Evolutionary conservation across 2,113 vertebrate species (phyloP), one percentile per base, ranked within the genome.

Genomic region (Boulengeromyrus knoepffleri): DNA sequence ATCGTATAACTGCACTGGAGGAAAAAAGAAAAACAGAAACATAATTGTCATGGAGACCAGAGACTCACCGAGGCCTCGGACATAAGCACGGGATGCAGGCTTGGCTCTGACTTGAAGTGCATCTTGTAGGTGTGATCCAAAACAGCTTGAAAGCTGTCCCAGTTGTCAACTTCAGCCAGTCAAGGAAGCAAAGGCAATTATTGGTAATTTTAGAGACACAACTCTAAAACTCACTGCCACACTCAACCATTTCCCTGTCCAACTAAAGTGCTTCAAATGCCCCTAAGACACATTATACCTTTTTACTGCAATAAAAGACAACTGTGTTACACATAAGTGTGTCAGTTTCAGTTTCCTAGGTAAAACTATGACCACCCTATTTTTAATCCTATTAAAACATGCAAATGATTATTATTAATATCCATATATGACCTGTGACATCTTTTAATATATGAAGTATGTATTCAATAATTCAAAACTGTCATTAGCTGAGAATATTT

Each of bases 131-230:
- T 99, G 93, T 99, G 98, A 94, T 99, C 98, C 95, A 99, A 92
- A 94, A 99, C 99, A 89, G 97, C 98, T 93, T 99, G 98, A 94
- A 99, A 99, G 94, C 99, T 99, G 74, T 99, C 98, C 99, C 98
- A 99, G 92, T 99, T 98, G 95, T 99, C 98, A 96, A 99, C 98
- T 99, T 91, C 6, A 95, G 15, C 95, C 92, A 13, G 91, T 91
- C 27, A 93, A 83, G 56, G 88, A 56, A n/a, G 85, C 47, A n/a
- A 90, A 24, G 87, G 17, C 27, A 52, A 47, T 27, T 52, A 52
- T 36, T n/a, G 12, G 49, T 0, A 52, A 90, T 27, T 36, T 87
- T 89, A 47, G 13, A 24, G 4, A 24, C 12, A 12, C 31, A 77
- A 3, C 15, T 86, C 24, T 50, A 86, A 50, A 86, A 27, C 15